These are phyloP conservation scores for Napeogenes sylphis DNA, from an alignment of 2,888 invertebrate species.

Conservation along the genomic window DNA sequence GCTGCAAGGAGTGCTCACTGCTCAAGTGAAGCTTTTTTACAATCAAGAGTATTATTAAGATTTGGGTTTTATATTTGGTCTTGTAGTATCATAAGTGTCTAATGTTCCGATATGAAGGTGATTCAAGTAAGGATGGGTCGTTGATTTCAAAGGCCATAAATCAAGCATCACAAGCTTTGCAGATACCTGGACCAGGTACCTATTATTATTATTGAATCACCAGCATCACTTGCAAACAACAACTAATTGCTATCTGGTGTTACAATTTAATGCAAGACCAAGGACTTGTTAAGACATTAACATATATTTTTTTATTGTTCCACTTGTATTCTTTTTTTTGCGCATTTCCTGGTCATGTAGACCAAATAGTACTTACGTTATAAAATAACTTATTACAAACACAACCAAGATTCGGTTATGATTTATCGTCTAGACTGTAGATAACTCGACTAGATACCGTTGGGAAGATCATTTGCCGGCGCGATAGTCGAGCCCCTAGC, in stretches of 20 bases:
- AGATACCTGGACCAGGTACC: constrained; percentile 21
- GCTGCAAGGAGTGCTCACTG: too few species aligned
- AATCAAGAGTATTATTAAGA: too few species aligned
- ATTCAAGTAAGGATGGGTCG: constrained; percentile 15
- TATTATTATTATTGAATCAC: constrained; percentile 25
- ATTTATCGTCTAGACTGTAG: constrained; percentile 34
- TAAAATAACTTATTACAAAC: not conserved
- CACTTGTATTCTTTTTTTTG: too few species aligned
- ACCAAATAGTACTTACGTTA: not conserved
- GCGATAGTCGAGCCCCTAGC: constrained; percentile 49
- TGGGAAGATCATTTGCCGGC: constrained; percentile 56
- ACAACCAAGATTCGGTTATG: constrained; percentile 21
- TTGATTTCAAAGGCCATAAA: constrained; percentile 16
- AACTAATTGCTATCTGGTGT: constrained; percentile 15
- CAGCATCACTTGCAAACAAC: constrained; percentile 24
- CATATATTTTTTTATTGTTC: too few species aligned
- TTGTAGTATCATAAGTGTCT: too few species aligned
- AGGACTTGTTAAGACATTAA: too few species aligned
- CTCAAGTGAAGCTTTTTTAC: too few species aligned
- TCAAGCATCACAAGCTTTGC: constrained; percentile 23
- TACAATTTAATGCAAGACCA: constrained; percentile 8
- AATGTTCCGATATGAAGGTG: not conserved
- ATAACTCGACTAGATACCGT: constrained; percentile 67
- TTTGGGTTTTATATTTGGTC: not conserved
- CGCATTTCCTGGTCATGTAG: too few species aligned